Base-by-base conservation (phyloP, 2,888 invertebrate species). In the Pelosia muscerda region DNA sequence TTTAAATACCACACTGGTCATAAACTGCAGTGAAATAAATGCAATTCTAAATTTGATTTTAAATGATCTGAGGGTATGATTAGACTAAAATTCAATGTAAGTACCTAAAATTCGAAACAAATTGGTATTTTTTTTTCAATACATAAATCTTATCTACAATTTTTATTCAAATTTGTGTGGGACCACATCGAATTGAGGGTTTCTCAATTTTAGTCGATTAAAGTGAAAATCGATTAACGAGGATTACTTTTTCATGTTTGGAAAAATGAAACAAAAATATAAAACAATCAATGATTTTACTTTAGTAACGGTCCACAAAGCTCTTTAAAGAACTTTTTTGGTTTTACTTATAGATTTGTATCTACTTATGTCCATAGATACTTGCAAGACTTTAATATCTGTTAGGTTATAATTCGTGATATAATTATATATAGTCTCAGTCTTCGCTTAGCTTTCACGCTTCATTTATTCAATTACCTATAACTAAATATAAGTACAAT, bases 311-410 rank as follows among this genome's bases (percentile, higher is more conserved):
- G 22, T 49, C 8, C 28, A 53, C 28, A 62, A 15, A n/a, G n/a
- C 26, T 22, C 10, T 54, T 23, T 54, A 23, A n/a, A 28, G 10
- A 22, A 22, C 22, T n/a, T 10, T 23, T n/a, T 34, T 59, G 6
- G 58, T 26, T 79, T 66, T n/a, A n/a, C n/a, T 55, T 63, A 64
- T 73, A 73, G 69, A 77, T 68, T 69, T 75, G 72, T 73, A 25
- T 65, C 58, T 71, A 65, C 80, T 69, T 84, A 80, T 74, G 81
- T 82, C 79, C 42, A 55, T 55, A 26, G 25, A 55, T 55, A 15
- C n/a, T 53, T 68, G 59, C 42, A 68, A 70, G 55, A 53, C 34
- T 38, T 28, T 26, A 28, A 31, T 13, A 23, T 10, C 56, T 57
- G 10, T 71, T 68, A 57, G 61, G 63, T 77, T 70, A 68, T 59